Conservation (phyloP, 1,140 invertebrate species). For the Drosophila rhopaloa region DNA sequence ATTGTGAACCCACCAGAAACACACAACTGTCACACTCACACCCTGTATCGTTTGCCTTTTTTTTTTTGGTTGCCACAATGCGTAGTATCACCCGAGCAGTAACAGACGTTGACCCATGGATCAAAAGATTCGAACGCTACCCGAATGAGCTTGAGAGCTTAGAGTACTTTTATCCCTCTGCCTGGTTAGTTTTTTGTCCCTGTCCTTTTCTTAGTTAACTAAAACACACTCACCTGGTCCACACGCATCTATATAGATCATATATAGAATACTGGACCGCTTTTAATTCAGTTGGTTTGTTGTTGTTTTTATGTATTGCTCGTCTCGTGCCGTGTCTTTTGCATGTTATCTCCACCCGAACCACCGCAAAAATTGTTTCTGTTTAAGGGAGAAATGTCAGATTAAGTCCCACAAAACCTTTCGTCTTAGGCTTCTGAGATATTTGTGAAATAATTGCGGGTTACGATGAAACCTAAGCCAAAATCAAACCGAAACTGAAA, state of each 20-base stretch:
- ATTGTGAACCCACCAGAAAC: conserved; percentile 17
- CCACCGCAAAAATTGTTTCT: conserved; percentile 39
- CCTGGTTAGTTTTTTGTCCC: conserved; percentile 31
- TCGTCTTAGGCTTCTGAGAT: conserved; percentile 15
- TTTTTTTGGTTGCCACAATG: conserved; percentile 12
- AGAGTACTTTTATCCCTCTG: conserved; percentile 8
- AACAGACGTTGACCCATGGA: neutral
- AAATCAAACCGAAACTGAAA: conserved; percentile 7
- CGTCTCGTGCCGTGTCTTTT: conserved; percentile 12
- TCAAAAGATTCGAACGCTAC: neutral
- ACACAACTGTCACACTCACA: conserved; percentile 20
- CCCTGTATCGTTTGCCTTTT: conserved; percentile 2
- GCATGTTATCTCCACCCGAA: conserved; percentile 18
- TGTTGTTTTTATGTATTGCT: conserved; percentile 41
- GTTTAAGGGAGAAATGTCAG: conserved; percentile 8
- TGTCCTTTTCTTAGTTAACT: neutral
- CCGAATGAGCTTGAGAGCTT: conserved; percentile 19
- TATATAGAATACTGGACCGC: conserved; percentile 29
- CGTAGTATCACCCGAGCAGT: conserved; percentile 14
- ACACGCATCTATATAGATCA: conserved; percentile 5
- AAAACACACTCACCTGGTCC: conserved; percentile 10
- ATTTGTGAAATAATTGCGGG: conserved; percentile 21
- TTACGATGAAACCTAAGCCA: neutral
- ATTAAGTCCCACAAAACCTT: neutral
- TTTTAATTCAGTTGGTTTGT: conserved; percentile 32